Evolutionary conservation across 2,113 vertebrate genomes (phyloP).

Genomic region (Toxostoma redivivum): DNA sequence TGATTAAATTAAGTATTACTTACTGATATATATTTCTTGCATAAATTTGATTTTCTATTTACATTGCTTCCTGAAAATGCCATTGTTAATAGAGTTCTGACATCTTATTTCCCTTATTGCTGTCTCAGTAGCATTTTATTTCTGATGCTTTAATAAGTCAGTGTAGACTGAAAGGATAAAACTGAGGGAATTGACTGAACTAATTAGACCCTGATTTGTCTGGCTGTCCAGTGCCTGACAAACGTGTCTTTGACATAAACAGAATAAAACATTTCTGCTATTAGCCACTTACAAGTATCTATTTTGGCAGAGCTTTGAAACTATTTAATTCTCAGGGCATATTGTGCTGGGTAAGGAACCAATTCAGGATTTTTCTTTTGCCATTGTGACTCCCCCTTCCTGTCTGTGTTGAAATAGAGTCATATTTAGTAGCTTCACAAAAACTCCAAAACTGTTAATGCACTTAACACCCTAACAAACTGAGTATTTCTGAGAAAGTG

Average conservation of each 20-base stretch:
- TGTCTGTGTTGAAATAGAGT: background rate
- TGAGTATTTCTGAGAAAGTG: slow-evolving; percentile 55
- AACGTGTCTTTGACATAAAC: slow-evolving; percentile 52
- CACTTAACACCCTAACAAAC: slow-evolving; percentile 48
- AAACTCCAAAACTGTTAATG: slow-evolving; percentile 43
- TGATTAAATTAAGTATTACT: slow-evolving; percentile 44
- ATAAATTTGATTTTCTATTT: slow-evolving; percentile 60
- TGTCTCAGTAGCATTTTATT: slow-evolving; percentile 59
- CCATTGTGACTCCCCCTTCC: background rate
- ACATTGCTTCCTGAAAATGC: slow-evolving; percentile 48
- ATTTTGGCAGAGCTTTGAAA: slow-evolving; percentile 30
- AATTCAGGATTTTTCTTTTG: slow-evolving; percentile 15
- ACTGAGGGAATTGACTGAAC: slow-evolving; percentile 57
- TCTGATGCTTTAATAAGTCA: slow-evolving; percentile 62
- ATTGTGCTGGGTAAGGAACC: background rate
- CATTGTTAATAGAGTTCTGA: slow-evolving; percentile 63
- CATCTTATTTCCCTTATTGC: slow-evolving; percentile 63
- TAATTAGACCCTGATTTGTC: slow-evolving; percentile 68
- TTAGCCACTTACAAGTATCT: slow-evolving; percentile 51
- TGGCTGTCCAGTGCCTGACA: slow-evolving; percentile 49
- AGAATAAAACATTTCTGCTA: slow-evolving; percentile 47
- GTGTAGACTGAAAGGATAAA: slow-evolving; percentile 63
- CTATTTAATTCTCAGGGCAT: background rate
- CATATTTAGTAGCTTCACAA: slow-evolving; percentile 54
- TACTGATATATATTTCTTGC: slow-evolving; percentile 55